Conservation (phyloP, 2,797 vertebrate species). For the Uromys caudimaculatus region DNA sequence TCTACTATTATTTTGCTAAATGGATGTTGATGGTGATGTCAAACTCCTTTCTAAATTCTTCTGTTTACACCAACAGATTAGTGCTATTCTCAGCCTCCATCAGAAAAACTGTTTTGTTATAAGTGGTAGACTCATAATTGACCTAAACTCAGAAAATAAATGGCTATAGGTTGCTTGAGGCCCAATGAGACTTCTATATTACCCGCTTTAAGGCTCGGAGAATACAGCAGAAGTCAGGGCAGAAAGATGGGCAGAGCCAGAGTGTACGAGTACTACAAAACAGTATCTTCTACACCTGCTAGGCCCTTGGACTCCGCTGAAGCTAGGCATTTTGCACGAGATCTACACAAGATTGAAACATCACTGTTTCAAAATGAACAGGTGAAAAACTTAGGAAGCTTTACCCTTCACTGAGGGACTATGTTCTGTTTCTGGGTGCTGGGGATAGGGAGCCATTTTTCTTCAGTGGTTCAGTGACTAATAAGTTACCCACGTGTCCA, state of each 20-base stretch:
- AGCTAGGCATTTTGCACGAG: not conserved
- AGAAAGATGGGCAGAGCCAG: not conserved
- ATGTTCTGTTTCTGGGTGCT: not conserved
- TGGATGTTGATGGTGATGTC: not conserved
- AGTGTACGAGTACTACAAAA: too few relatives aligned
- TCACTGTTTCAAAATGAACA: not conserved
- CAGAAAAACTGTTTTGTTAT: not conserved
- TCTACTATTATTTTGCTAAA: not conserved
- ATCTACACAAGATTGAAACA: not conserved
- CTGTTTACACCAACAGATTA: not conserved
- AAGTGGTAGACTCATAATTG: not conserved
- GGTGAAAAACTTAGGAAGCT: not conserved
- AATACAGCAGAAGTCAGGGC: too few relatives aligned
- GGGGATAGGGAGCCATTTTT: not conserved
- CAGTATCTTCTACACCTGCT: too few relatives aligned
- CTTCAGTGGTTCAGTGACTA: not conserved
- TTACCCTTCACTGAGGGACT: not conserved
- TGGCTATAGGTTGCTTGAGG: not conserved
- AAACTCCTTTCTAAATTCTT: not conserved
- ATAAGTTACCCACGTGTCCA: not conserved
- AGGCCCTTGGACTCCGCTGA: not conserved
- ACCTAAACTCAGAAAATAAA: not conserved
- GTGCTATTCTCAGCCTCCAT: not conserved
- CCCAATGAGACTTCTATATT: not conserved
- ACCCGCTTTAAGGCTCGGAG: not conserved